Evolutionary conservation across 2,797 vertebrate genomes (phyloP).

Genomic region (Distichodus sexfasciatus): DNA sequence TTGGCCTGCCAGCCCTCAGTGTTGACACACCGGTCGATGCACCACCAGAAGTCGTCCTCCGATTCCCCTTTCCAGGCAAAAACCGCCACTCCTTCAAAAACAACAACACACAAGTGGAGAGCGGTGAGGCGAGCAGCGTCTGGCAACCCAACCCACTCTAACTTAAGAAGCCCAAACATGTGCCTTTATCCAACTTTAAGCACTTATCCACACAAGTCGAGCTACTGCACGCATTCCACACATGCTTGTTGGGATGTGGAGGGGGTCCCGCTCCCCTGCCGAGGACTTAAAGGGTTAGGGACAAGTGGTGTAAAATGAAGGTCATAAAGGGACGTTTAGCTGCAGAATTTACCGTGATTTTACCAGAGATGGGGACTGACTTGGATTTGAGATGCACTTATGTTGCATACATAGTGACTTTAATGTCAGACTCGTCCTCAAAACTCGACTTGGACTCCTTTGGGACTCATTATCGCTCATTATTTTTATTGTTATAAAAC

Average conservation of each 20-base stretch:
- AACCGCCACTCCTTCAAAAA: constrained; percentile 84
- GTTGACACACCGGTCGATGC: constrained; percentile 96
- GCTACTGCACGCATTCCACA: not conserved
- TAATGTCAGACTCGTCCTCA: no score
- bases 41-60: constrained; percentile 99
- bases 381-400: no score
- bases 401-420: no score
- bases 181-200: not conserved
- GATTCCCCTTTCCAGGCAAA: constrained; percentile 99
- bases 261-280: not conserved
- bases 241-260: not conserved
- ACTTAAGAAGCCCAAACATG: not conserved
- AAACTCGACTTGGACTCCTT: no score
- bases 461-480: no score
- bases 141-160: not conserved
- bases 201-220: not conserved
- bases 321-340: not conserved
- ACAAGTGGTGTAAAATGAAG: not conserved
- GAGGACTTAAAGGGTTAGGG: constrained; percentile 2
- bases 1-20: constrained; percentile 94
- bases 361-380: no score
- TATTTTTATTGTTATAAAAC: no score
- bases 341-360: not conserved
- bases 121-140: not conserved
- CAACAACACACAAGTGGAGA: constrained; percentile 7